Conservation (phyloP, 2,888 invertebrate genomes). For the Andrena camellia region DNA sequence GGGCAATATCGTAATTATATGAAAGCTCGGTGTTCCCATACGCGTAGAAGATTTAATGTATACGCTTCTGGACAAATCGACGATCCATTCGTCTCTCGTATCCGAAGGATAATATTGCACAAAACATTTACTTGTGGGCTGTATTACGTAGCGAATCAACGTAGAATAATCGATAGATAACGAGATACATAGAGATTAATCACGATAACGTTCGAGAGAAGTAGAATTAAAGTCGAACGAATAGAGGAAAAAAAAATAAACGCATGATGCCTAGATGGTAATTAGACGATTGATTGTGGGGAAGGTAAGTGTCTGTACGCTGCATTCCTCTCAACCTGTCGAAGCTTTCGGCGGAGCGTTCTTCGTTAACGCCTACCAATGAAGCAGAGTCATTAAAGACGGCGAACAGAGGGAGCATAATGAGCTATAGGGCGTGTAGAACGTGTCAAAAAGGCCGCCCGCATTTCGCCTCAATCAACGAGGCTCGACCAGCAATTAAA, state of each 20-base stretch:
- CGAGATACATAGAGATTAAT: constrained; percentile 57
- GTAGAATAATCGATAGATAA: constrained; percentile 46
- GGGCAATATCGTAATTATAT: not conserved
- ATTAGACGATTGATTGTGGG: constrained; percentile 44
- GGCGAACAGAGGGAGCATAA: constrained; percentile 15
- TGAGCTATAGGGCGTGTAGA: constrained; percentile 29
- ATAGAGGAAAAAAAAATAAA: constrained; percentile 37
- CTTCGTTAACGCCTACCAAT: constrained; percentile 51
- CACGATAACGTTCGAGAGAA: constrained; percentile 29
- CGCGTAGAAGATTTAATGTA: not conserved
- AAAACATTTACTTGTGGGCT: constrained; percentile 5
- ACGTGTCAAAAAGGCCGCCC: constrained; percentile 5
- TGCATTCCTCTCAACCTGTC: constrained; percentile 39
- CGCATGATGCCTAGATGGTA: constrained; percentile 64
- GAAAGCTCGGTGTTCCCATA: constrained; percentile 14
- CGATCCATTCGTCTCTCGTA: constrained; percentile 13
- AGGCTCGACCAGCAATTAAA: constrained; percentile 33
- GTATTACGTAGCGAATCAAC: constrained; percentile 31
- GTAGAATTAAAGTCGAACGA: constrained; percentile 27
- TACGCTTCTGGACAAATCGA: constrained; percentile 1
- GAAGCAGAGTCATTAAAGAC: constrained; percentile 52
- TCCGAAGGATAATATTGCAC: constrained; percentile 12
- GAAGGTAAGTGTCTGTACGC: constrained; percentile 39
- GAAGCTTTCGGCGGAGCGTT: constrained; percentile 55
- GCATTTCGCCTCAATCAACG: constrained; percentile 27